Evolutionary conservation across 2,113 vertebrate species (phyloP), one percentile per base, ranked within the genome.

Genomic region (Phaethornis superciliosus): DNA sequence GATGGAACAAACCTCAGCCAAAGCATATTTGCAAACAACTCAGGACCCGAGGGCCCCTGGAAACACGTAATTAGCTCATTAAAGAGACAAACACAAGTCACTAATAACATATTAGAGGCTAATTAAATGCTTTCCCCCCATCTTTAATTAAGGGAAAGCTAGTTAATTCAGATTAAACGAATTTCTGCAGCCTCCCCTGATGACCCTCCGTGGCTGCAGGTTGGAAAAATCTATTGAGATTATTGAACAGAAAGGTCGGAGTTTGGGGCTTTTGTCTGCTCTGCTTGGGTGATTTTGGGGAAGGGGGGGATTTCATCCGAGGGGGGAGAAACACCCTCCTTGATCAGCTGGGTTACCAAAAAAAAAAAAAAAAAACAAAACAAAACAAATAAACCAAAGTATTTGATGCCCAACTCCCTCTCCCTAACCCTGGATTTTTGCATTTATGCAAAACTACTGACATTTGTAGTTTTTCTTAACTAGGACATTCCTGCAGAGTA

Each of bases 41-140:
- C 16, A 8, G 27, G 72, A 65, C 89, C 91, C 16, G 22, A 72
- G 84, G 80, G 90, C 81, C 63, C 91, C 94, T 22, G 81, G 56
- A 96, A 95, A 90, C 81, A 84, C 21, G 3, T 93, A 95, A 96
- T 96, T 92, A 93, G 88, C 81, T 95, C 89, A 81, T 96, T 93
- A 92, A 90, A 96, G 75, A 92, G 84, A 94, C 87, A 95, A 94
- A 91, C 49, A 37, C 65, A 65, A 92, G 82, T 93, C 67, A 71
- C 70, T 96, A 96, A 93, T 94, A 94, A 96, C 92, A 96, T 94
- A 90, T 83, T 58, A 68, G 90, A 95, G 87, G 96, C 94, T 97
- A 96, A 97, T 96, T 80, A 90, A 88, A 58, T 94, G 95, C 89
- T 94, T 96, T 21, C 87, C 54, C 46, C 40, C 44, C 44, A 15